phyloP scores from a whole-genome alignment of 2,113 vertebrate genomes.

The Pavo muticus region DNA sequence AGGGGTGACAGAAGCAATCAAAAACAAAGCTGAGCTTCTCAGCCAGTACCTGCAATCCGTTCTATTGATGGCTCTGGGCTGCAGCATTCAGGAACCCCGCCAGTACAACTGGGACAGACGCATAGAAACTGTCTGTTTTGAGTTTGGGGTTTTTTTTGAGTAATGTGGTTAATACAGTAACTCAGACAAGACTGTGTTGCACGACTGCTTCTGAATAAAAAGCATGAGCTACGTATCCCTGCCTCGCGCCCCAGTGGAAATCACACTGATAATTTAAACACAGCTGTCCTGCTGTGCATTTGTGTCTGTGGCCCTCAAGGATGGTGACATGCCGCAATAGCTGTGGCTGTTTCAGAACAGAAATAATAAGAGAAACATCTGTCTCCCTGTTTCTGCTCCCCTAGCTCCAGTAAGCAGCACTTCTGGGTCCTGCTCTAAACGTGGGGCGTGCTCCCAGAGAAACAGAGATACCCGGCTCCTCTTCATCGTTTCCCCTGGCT shows the following conservation, averaged over 20 bases:
- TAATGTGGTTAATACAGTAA: neutral
- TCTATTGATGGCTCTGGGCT: neutral
- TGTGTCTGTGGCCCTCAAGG: neutral
- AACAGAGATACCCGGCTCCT: neutral
- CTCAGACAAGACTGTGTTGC: neutral
- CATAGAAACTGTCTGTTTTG: neutral
- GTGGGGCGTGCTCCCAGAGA: neutral
- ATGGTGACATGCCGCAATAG: conserved; percentile 2
- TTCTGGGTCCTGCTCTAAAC: conserved; percentile 33
- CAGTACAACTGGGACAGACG: neutral
- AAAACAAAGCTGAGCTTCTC: neutral
- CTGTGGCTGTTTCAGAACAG: conserved; percentile 27
- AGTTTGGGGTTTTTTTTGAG: neutral
- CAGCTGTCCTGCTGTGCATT: conserved; percentile 28
- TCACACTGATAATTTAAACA: conserved; percentile 9
- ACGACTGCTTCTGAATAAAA: neutral
- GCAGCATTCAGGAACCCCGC: neutral
- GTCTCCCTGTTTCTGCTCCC: conserved; percentile 36
- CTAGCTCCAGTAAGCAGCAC: conserved; percentile 24
- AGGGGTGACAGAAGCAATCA: rapidly evolving
- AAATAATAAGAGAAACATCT: conserved; percentile 65
- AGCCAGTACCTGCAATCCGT: neutral
- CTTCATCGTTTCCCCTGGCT: neutral
- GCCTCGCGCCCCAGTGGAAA: neutral
- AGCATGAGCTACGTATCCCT: neutral